Evolutionary conservation across 2,797 vertebrate species (phyloP), one percentile per base, ranked within the genome.

Genomic region (Sebastes minor): DNA sequence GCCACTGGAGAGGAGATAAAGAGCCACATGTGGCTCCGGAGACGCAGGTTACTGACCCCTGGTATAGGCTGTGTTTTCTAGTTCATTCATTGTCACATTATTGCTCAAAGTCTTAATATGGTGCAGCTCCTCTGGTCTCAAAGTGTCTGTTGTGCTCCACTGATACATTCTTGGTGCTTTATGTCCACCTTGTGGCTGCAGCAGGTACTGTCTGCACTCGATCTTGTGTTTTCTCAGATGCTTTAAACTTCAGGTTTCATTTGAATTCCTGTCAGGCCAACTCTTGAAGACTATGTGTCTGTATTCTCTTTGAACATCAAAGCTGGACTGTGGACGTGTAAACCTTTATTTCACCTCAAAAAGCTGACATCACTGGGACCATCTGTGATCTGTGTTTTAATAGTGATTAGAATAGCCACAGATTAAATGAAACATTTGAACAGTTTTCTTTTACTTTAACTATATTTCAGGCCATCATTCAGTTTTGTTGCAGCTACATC

Each of bases 141-240:
- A 8, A 63, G 32, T 1, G 2, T 62, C 8, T 20, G 38, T 7
- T 13, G 4, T 46, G 59, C 38, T 35, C 25, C 62, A 35, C 11
- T 16, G 28, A 56, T 16, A n/a, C 1, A n/a, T n/a, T n/a, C 32
- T 3, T 6, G 9, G 32, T 52, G 35, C 4, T 65, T 46, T 7
- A 53, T 35, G 1, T 60, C 71, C 81, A 61, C 49, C 79, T 6
- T 63, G 76, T 82, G 89, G 69, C 64, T 52, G 35, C 14, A 78
- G 32, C 2, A 4, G 32, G 12, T 65, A 68, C 46, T 80, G 73
- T 46, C 42, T 46, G 16, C 80, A 53, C 8, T 1, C 14, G 0
- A 2, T 71, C 12, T 1, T 22, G 49, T 38, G 28, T 12, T 10
- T 1, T 13, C 14, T 22, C 33, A 38, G 7, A 23, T 22, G n/a